Base-by-base conservation (phyloP, 1,140 invertebrate genomes). In the Penaeus chinensis region DNA sequence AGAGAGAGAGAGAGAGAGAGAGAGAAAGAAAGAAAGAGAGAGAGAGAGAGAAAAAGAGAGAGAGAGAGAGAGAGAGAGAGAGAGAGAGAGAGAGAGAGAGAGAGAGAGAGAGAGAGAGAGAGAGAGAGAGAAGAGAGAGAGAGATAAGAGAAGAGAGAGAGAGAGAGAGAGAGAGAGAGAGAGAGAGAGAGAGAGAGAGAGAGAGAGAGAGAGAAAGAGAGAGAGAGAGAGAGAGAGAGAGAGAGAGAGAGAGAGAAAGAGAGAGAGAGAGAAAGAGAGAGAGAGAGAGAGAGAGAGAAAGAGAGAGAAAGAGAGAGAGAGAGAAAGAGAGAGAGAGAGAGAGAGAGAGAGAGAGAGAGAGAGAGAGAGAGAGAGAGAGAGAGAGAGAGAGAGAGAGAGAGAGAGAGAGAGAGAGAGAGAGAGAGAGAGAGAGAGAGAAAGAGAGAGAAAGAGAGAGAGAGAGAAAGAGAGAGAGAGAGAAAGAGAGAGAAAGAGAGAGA, bases 151-250 rank as follows among this genome's bases (percentile, higher is more conserved):
- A 5, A 37, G 37, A 37, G 37, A 37, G 37, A 42, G 37, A 42
- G 37, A 42, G 37, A 42, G 37, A 42, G 37, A 42, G 2, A 42
- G 37, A 42, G 37, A 42, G 37, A 42, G 2, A 16, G 54, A 54
- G 5, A 54, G 54, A 54, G 5, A 54, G 54, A 54, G 5, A 54
- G 54, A 54, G 5, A 54, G 54, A 54, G 54, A 54, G 54, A 54
- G 54, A 54, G 54, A 32, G 27, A n/a, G 16, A 42, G 47, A 42
- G 47, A 20, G 37, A 78, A 37, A 47, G 76, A 78, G 37, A 47
- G 37, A 79, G 77, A 54, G 42, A 54, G 42, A 60, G 77, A 54
- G 77, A 79, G 77, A 79, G 42, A 79, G 77, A 79, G 42, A 79
- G 77, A 79, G 42, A 79, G 77, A 54, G 18, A 54, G 42, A 54